Evolutionary conservation across 2,888 invertebrate species (phyloP), one percentile per base, ranked within the genome.

Genomic region (Acleris literana): DNA sequence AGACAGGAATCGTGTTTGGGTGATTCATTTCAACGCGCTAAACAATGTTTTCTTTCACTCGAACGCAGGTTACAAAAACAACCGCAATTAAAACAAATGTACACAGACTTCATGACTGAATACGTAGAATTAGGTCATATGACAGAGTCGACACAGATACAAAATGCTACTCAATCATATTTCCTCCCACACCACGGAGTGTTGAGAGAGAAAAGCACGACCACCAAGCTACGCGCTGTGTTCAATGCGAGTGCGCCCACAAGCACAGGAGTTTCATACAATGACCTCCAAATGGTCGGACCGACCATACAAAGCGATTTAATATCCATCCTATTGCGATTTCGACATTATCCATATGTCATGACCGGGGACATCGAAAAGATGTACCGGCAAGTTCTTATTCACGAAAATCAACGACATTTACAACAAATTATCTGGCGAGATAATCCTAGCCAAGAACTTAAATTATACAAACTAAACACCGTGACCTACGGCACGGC

Each of bases 221-320:
- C 57, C 22, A 57, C 57, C 1, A 57, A 46, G 22, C 57, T 57
- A 5, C 46, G 57, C 16, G 29, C 49, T 20, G 59, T 59, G 3
- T 59, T 59, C 39, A 59, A 59, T 18, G 59, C 59, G 3, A 59
- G 59, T 17, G 59, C 59, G 9, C 33, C 59, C 16, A 59, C 59
- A n/a, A 59, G 59, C 20, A 51, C 59, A 39, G 59, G 59, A n/a
- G 22, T 59, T 9, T 59, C 59, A 20, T 59, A 59, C 51, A 59
- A 59, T 51, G 59, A 59, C 39, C 39, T 59, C 39, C 59, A 59
- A 59, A 59, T 63, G 63, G 55, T 63, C 33, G 62, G 62, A 29
- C 62, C 61, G 22, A 61, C 61, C 18, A 61, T 61, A 52, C 61
- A 61, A 43, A 39, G 44, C 22, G 61, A 61, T 43, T 52, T 61